phyloP scores from a whole-genome alignment of 2,113 vertebrate genomes.

The Sinocyclocheilus anophthalmus region DNA sequence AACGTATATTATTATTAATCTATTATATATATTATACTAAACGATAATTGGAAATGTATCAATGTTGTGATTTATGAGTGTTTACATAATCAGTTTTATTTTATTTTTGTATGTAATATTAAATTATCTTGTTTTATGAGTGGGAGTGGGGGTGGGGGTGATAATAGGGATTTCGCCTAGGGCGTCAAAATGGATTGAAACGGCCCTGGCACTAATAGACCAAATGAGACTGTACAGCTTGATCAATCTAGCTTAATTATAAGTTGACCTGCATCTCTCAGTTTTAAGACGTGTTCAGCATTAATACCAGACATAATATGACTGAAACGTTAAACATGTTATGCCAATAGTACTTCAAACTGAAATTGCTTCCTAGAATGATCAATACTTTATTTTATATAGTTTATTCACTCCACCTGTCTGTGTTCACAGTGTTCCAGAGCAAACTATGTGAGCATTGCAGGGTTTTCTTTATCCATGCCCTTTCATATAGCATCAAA shows the following conservation, averaged over 20 bases:
- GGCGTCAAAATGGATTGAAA: too few relatives aligned
- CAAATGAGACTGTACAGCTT: not conserved
- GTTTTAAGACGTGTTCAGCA: not conserved
- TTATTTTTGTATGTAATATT: too few relatives aligned
- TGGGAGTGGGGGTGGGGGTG: too few relatives aligned
- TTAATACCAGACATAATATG: not conserved
- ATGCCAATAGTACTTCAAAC: not conserved
- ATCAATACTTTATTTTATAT: not conserved
- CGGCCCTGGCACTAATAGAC: not conserved
- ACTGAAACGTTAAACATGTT: not conserved
- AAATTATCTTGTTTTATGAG: too few relatives aligned
- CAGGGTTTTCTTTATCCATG: not conserved
- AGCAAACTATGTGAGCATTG: not conserved
- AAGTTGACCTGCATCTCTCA: not conserved
- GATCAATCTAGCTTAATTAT: not conserved
- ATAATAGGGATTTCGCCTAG: too few relatives aligned
- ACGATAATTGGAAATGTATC: too few relatives aligned
- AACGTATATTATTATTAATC: too few relatives aligned
- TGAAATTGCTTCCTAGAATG: not conserved
- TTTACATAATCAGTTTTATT: too few relatives aligned
- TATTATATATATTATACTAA: too few relatives aligned
- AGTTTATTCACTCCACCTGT: not conserved
- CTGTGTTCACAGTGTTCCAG: not conserved
- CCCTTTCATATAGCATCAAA: constrained; percentile 11
- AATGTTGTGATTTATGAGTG: too few relatives aligned